Evolutionary conservation across 1,140 invertebrate genomes (phyloP).

Genomic region (Oreohelix idahoensis): DNA sequence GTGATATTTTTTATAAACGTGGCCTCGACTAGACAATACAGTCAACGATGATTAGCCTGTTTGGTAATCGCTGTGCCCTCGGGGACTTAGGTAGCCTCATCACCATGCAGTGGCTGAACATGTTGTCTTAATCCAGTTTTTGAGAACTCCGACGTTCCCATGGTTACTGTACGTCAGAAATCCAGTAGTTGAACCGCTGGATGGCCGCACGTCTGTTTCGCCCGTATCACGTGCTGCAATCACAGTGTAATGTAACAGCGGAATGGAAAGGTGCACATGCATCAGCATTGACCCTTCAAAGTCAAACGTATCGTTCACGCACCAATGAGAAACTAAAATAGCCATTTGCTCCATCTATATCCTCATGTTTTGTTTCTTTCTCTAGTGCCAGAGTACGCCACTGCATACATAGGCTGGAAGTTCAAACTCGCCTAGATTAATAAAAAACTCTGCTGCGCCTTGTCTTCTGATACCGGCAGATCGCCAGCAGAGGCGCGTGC

Average conservation of each 20-base stretch:
- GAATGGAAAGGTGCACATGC: conserved; percentile 5
- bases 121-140: not conserved
- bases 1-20: not conserved
- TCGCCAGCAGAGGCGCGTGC: not conserved
- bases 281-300: not conserved
- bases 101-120: not conserved
- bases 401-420: conserved; percentile 16
- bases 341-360: conserved; percentile 13
- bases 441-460: conserved; percentile 7
- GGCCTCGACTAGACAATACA: not conserved
- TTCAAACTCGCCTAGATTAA: not conserved
- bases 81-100: not conserved
- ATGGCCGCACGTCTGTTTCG: not conserved
- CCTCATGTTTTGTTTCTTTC: not conserved
- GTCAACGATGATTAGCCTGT: conserved; percentile 26
- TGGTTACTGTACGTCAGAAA: not conserved
- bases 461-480: too few relatives aligned
- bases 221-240: conserved; percentile 20
- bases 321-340: not conserved
- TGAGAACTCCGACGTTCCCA: not conserved
- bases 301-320: conserved; percentile 20
- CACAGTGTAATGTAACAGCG: conserved; percentile 7
- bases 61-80: not conserved
- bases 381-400: not conserved
- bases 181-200: conserved; percentile 23